phyloP scores from a whole-genome alignment of 2,113 vertebrate species.

The Zeus faber region DNA sequence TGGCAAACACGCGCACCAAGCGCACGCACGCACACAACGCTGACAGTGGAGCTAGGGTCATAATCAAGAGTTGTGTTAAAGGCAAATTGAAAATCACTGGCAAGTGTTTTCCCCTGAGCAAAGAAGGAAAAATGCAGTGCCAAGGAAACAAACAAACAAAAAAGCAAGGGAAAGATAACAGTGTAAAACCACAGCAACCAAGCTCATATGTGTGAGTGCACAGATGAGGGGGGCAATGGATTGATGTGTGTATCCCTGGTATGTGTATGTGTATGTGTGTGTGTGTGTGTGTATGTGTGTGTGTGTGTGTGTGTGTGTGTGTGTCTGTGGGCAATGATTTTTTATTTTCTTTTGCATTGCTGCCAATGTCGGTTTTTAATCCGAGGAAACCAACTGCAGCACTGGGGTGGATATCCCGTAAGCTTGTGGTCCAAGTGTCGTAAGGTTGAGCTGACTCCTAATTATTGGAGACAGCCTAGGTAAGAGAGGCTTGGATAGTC shows the following conservation, averaged over 20 bases:
- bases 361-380: too few relatives aligned
- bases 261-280: slow-evolving; percentile 20
- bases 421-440: too few relatives aligned
- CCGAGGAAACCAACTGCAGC: neutral
- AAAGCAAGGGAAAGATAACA: slow-evolving; percentile 39
- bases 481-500: too few relatives aligned
- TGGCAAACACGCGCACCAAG: slow-evolving; percentile 20
- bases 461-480: too few relatives aligned
- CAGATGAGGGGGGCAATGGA: neutral
- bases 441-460: too few relatives aligned
- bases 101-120: slow-evolving; percentile 54
- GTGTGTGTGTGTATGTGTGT: slow-evolving; percentile 21
- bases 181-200: slow-evolving; percentile 38
- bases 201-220: slow-evolving; percentile 20
- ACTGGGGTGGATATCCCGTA: too few relatives aligned
- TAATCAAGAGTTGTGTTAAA: slow-evolving; percentile 61
- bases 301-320: neutral
- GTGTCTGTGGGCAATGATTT: neutral
- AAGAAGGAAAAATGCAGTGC: slow-evolving; percentile 48
- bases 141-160: slow-evolving; percentile 35
- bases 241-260: slow-evolving; percentile 12
- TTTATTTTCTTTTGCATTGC: neutral
- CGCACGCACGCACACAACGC: slow-evolving; percentile 25
- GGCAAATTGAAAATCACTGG: slow-evolving; percentile 71
- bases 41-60: slow-evolving; percentile 39